Evolutionary conservation across 1,140 invertebrate species (phyloP).

Genomic region (Drosophila obscura): DNA sequence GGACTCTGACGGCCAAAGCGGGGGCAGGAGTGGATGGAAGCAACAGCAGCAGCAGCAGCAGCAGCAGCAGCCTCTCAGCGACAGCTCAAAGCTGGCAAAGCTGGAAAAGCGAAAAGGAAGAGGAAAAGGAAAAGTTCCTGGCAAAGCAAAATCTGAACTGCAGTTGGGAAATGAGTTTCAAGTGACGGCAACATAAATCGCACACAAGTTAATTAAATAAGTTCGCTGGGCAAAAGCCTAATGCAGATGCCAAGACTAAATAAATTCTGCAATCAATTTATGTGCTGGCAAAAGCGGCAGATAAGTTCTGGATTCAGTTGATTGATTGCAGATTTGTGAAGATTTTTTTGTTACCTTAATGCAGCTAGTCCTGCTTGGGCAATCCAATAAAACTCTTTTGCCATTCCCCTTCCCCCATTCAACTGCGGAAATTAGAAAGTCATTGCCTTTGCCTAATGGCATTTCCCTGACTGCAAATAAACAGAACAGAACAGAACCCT

Average conservation of each 20-base stretch:
- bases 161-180: constrained; percentile 49
- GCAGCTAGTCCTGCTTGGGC: too few species aligned
- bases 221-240: constrained; percentile 12
- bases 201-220: constrained; percentile 49
- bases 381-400: constrained; percentile 11
- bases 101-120: constrained; percentile 13
- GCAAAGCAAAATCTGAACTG: constrained; percentile 45
- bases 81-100: constrained; percentile 31
- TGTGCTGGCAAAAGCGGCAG: background rate
- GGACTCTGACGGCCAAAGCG: constrained; percentile 3
- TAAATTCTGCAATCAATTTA: background rate
- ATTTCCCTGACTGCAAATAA: constrained; percentile 10
- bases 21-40: background rate
- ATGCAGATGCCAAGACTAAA: background rate
- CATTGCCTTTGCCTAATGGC: constrained; percentile 21
- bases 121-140: constrained; percentile 35
- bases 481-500: background rate
- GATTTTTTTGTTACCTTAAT: too few species aligned
- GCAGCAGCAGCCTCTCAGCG: constrained; percentile 26
- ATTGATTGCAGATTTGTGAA: too few species aligned
- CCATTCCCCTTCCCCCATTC: too few species aligned
- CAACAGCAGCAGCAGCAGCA: constrained; percentile 4
- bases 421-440: constrained; percentile 35
- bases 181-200: constrained; percentile 39
- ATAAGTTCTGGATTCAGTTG: constrained; percentile 14